Base-by-base conservation (phyloP, 1,140 invertebrate genomes). In the Drosophila simulans region DNA sequence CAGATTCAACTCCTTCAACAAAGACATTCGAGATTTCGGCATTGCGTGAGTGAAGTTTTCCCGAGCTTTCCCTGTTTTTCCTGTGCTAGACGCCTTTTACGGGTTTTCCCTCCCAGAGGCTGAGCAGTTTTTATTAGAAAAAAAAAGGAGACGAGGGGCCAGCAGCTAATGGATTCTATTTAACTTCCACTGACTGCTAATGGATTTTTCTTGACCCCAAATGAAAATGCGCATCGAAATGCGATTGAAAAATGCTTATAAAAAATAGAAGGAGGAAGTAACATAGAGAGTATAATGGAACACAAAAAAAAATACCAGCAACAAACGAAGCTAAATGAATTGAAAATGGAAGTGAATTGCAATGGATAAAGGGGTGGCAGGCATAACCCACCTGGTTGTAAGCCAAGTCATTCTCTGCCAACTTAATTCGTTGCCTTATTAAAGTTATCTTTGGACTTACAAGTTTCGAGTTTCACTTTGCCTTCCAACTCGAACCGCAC, bases 121-220 rank as follows among this genome's bases (percentile, higher is more conserved):
- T 63, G 25, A 39, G 71, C 56, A 69, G 75, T 81, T 82, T 89
- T 89, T 88, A 89, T 89, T 89, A 84, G 79, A 83, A 83, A 80
- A 56, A 46, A 59, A 48, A 54, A 54, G 27, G 51, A 5, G 35
- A 34, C 15, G 42, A 27, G 3, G 59, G 39, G 45, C 76, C 68
- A 80, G 56, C 70, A 90, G 89, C 89, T 91, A 91, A 91, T 91
- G 89, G 89, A 91, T 91, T 91, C 89, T 91, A 89, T 91, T 91
- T 89, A 89, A 91, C 89, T 91, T 91, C 83, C 81, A 91, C 78
- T 57, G 84, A 91, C 89, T 91, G 84, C 85, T 91, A 91, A 91
- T 91, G 89, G 89, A 91, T 89, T 91, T 91, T 91, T 91, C 89
- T 91, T 91, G 89, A 91, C 89, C 89, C 89, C 89, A 91, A 91